These are phyloP conservation scores for Diplosoma virens DNA, from an alignment of 23 tunicate species.

Conservation along the genomic window DNA sequence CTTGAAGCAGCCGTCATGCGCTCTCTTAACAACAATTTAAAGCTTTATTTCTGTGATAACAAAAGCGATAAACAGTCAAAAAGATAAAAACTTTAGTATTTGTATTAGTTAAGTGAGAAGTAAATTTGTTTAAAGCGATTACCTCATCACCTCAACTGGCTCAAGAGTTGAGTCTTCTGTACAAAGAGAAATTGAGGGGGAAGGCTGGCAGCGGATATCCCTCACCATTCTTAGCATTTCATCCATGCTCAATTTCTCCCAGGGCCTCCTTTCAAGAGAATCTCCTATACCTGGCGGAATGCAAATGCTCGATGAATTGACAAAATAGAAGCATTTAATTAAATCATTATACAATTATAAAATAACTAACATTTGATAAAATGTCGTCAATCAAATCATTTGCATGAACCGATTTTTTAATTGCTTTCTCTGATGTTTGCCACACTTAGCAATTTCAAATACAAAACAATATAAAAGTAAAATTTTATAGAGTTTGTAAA, in stretches of 20 bases:
- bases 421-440: no score
- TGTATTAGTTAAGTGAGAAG: background rate
- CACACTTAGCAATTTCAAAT: no score
- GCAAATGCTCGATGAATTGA: no score
- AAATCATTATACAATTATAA: no score
- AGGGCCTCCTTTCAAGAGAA: conserved; percentile 33
- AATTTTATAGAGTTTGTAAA: no score
- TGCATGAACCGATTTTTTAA: no score
- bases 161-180: conserved; percentile 97
- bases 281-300: background rate
- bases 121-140: background rate
- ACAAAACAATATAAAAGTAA: no score
- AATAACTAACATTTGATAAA: no score
- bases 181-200: conserved; percentile 76
- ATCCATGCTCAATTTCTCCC: conserved; percentile 91
- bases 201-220: conserved; percentile 82
- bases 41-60: no score
- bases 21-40: conserved; percentile 40
- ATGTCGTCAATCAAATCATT: no score
- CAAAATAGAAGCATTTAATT: no score
- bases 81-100: background rate
- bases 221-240: conserved; percentile 83
- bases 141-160: conserved; percentile 89
- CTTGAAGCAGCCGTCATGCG: conserved; percentile 87
- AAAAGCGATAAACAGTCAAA: no score